Conservation (phyloP, 2,797 vertebrate genomes). For the Fistularia commersonii region DNA sequence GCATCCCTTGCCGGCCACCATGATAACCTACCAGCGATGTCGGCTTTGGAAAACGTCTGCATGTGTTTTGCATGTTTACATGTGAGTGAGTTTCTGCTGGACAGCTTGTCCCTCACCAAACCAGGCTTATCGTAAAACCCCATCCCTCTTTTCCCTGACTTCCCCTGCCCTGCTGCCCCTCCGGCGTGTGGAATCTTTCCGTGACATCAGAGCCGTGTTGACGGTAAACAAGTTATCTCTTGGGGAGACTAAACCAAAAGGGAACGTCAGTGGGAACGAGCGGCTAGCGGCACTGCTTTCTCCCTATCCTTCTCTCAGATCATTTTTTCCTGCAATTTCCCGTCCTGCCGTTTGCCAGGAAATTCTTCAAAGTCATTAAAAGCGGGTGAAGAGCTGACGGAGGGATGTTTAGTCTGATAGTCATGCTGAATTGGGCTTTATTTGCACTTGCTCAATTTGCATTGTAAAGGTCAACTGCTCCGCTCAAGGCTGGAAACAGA, state of each 20-base stretch:
- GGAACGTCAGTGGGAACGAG: conserved; percentile 54
- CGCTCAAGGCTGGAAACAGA: too few relatives aligned
- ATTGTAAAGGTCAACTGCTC: too few relatives aligned
- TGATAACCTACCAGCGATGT: too few relatives aligned
- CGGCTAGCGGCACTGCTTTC: conserved; percentile 11
- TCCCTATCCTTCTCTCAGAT: conserved; percentile 1
- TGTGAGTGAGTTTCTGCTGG: conserved; percentile 4
- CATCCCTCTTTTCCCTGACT: conserved; percentile 27
- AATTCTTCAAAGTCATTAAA: too few relatives aligned
- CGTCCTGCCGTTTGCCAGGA: not conserved
- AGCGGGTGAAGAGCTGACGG: too few relatives aligned
- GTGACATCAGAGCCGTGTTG: conserved; percentile 70
- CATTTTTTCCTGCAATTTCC: conserved; percentile 17
- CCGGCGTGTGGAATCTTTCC: conserved; percentile 66
- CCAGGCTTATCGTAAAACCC: not conserved
- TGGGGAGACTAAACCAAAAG: conserved; percentile 45
- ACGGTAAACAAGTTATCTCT: conserved; percentile 71
- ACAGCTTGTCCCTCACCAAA: conserved; percentile 6
- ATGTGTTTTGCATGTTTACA: conserved; percentile 19
- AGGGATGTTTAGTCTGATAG: too few relatives aligned
- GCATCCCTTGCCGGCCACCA: too few relatives aligned
- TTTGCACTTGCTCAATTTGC: too few relatives aligned
- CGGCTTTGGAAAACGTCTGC: not conserved
- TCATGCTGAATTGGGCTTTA: too few relatives aligned
- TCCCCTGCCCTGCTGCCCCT: conserved; percentile 19